Evolutionary conservation across 2,888 invertebrate species (phyloP), one percentile per base, ranked within the genome.

Genomic region (Tetranychus piercei): DNA sequence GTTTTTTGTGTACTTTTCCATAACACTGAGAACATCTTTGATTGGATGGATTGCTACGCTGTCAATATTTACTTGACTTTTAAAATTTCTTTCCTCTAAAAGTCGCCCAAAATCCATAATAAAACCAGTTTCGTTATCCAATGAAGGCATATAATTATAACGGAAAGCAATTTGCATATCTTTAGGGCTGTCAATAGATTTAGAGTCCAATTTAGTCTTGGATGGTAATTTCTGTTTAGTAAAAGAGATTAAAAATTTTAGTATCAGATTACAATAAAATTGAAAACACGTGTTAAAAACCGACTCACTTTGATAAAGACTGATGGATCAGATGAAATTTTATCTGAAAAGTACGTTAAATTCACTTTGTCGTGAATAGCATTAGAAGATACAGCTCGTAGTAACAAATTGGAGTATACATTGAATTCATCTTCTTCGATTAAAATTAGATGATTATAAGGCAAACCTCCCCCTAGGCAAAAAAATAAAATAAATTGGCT

Each of bases 61-160:
- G 15, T 55, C 15, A 55, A 55, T 15, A 7, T 15, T 15, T 15
- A 55, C 9, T 15, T 15, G 55, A 15, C 11, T 15, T 15, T 55
- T 55, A 1, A 55, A 15, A 15, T 15, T 15, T 55, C 6, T 55
- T 55, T 55, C 55, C 11, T 55, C 55, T 7, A 55, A 15, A 9
- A 15, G 9, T 15, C 55, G 9, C 15, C 55, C 55, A 55, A 55
- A 55, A 55, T 55, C 55, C 9, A 15, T 55, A 15, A 55, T 55
- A 55, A 55, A 15, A 15, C 55, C 55, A 55, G 55, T 69, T 69
- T 69, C 34, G 20, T 20, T 23, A 6, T 69, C 22, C 6, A 69
- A 23, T 8, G 69, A 69, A 23, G 69, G 69, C 69, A 69, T 69
- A 69, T 69, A 22, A 69, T 69, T 69, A 23, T 69, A 69, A 23